Evolutionary conservation across 92 coral and sea anemone genomes (phyloP).

Genomic region (Porites lobata): DNA sequence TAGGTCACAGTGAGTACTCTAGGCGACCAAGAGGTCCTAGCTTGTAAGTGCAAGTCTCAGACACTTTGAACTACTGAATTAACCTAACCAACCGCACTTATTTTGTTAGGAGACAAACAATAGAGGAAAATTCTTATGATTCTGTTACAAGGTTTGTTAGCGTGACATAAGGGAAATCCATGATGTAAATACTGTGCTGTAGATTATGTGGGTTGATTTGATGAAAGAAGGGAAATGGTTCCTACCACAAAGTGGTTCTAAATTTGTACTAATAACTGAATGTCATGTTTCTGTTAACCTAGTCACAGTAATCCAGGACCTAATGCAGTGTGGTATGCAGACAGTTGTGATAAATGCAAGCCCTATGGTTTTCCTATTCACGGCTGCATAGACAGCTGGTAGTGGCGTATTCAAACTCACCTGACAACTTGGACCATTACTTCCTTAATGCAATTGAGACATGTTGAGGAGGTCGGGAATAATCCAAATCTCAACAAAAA

Average conservation of each 20-base stretch:
- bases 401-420: too few relatives aligned
- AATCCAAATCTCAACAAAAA: too few relatives aligned
- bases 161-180: conserved; percentile 20
- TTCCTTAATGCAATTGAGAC: too few relatives aligned
- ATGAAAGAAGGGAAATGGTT: conserved; percentile 3
- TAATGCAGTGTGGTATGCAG: too few relatives aligned
- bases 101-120: conserved; percentile 18
- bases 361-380: too few relatives aligned
- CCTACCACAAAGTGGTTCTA: conserved; percentile 9
- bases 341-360: too few relatives aligned
- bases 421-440: too few relatives aligned
- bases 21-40: conserved; percentile 20
- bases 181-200: conserved; percentile 10
- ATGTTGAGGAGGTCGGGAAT: too few relatives aligned
- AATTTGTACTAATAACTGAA: not conserved
- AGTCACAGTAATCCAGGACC: not conserved
- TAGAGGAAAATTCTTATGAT: conserved; percentile 19
- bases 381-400: too few relatives aligned
- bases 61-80: conserved; percentile 23
- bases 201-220: conserved; percentile 31
- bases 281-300: conserved; percentile 22
- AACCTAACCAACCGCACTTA: conserved; percentile 11
- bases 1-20: conserved; percentile 17
- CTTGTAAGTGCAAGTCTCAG: conserved; percentile 27
- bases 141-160: conserved; percentile 1